Base-by-base conservation (phyloP, 1,140 invertebrate species). In the Aporrectodea caliginosa region DNA sequence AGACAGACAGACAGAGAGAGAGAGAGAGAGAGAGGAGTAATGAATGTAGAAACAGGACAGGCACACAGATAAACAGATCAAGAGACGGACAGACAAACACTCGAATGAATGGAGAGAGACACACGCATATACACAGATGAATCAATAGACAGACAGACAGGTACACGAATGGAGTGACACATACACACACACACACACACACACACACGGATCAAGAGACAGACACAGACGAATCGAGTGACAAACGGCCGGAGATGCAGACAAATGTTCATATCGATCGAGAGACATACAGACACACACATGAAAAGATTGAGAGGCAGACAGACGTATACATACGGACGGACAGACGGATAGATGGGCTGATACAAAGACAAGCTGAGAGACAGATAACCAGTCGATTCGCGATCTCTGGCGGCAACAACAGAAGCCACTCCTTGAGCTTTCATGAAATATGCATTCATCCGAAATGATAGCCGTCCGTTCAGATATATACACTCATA, bases 301-400 rank as follows among this genome's bases (percentile, higher is more conserved):
- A 58, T 22, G 22, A 22, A 58, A 22, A 58, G 43, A 58, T 6
- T 12, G 6, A 58, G 43, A 58, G 43, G 22, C 6, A 58, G 43
- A 58, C 43, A 78, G 80, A 78, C 58, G 78, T 22, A 78, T 43
- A 81, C 75, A 73, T 76, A 72, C 22, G 73, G 80, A 78, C 58
- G 72, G 69, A 78, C 76, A 79, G 77, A 81, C 76, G 78, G 77
- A 81, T 43, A 81, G 77, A 81, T n/a, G 33, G 58, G 71, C 31
- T 69, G 74, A 80, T 35, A 79, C 1, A 75, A 14, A 79, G 30
- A 58, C 6, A 58, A 22, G 22, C 6, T 12, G 43, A 58, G 43
- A 58, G 43, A 58, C 6, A 58, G 43, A 58, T n/a, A n/a, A n/a
- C n/a, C n/a, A n/a, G n/a, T n/a, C n/a, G n/a, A n/a, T n/a, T n/a